These are phyloP conservation scores for Scaptomyza caliginosa DNA, from an alignment of 2,888 invertebrate species.

Conservation along the genomic window DNA sequence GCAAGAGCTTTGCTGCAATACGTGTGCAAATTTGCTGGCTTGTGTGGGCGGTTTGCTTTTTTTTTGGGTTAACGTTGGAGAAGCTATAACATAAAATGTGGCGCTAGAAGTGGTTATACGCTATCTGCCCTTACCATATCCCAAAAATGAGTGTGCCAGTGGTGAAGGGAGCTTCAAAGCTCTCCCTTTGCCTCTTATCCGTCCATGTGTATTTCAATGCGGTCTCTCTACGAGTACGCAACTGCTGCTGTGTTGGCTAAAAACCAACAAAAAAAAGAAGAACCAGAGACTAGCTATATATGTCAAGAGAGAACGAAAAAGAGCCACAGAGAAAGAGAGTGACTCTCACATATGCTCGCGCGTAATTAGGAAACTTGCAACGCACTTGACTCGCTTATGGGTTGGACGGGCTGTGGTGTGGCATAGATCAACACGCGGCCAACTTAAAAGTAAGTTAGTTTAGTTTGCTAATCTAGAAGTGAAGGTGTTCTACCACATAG, in stretches of 20 bases:
- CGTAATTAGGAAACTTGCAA: conserved; percentile 77
- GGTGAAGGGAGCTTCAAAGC: no score
- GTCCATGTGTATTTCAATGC: conserved; percentile 39
- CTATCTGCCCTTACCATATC: conserved; percentile 11
- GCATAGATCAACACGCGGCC: conserved; percentile 30
- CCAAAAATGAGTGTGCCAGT: not conserved
- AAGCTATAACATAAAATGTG: conserved; percentile 52
- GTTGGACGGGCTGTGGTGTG: not conserved
- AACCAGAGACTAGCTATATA: conserved; percentile 35
- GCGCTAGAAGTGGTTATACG: conserved; percentile 36
- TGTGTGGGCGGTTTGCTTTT: conserved; percentile 27
- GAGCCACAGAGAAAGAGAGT: conserved; percentile 67
- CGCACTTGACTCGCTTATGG: conserved; percentile 71
- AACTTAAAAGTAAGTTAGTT: conserved; percentile 35
- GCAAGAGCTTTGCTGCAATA: conserved; percentile 20
- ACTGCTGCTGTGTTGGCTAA: conserved; percentile 12
- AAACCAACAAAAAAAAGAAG: conserved; percentile 41
- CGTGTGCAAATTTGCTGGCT: conserved; percentile 52
- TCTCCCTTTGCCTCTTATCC: not conserved
- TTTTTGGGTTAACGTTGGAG: conserved; percentile 26
- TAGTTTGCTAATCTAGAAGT: conserved; percentile 19
- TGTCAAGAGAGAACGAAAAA: conserved; percentile 67
- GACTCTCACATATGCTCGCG: conserved; percentile 55
- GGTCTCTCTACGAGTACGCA: conserved; percentile 8
- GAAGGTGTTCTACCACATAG: conserved; percentile 24